These are phyloP conservation scores for Seira sanloemensis DNA, from an alignment of 2,888 invertebrate species.

Conservation along the genomic window DNA sequence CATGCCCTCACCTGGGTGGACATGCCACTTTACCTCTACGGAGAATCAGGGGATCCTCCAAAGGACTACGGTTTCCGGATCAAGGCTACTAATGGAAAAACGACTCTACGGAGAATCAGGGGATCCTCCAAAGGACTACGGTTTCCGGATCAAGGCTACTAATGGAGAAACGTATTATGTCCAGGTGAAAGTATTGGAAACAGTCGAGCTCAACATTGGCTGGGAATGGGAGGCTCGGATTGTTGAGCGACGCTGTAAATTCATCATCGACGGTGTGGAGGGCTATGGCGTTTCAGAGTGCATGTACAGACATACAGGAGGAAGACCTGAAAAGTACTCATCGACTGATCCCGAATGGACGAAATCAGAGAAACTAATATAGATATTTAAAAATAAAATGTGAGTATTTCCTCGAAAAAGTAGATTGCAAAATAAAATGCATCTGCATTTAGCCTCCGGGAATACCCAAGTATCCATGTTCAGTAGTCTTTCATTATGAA, in stretches of 20 bases:
- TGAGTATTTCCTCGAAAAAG: no score
- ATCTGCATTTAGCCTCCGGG: no score
- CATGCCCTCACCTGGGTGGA: conserved; percentile 79
- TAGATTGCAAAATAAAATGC: background rate
- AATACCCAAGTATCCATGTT: no score
- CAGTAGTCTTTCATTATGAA: no score
- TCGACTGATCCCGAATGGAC: conserved; percentile 73
- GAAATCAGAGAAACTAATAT: conserved; percentile 67
- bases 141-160: conserved; percentile 79
- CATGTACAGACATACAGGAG: conserved; percentile 80
- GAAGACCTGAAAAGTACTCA: conserved; percentile 77
- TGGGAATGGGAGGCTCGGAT: conserved; percentile 80
- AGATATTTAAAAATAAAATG: conserved; percentile 49
- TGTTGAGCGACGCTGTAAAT: conserved; percentile 80
- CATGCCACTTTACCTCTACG: conserved; percentile 80
- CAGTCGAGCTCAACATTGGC: conserved; percentile 80
- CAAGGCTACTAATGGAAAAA: conserved; percentile 78
- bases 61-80: conserved; percentile 81
- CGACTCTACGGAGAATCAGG: conserved; percentile 81
- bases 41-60: conserved; percentile 80
- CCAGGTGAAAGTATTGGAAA: conserved; percentile 78
- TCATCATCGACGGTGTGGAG: conserved; percentile 80
- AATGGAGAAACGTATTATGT: conserved; percentile 78
- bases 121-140: conserved; percentile 80
- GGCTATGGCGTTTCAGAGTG: conserved; percentile 83